Conservation (phyloP, 1,140 invertebrate genomes). For the Zaprionus ornatus region DNA sequence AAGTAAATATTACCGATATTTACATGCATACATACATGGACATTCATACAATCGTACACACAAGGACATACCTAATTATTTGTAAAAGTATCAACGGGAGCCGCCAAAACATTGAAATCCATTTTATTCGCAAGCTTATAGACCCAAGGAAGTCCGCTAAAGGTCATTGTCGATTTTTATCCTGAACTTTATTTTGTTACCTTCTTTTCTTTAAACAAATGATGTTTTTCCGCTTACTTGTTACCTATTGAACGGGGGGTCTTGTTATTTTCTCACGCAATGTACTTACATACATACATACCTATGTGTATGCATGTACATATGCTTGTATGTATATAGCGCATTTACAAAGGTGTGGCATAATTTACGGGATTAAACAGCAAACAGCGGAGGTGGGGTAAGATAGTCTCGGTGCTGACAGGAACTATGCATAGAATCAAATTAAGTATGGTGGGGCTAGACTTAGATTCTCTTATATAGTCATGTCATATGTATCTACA, state of each 20-base stretch:
- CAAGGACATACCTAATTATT: neutral
- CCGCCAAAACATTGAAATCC: neutral
- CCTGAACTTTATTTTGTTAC: neutral
- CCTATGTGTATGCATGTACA: neutral
- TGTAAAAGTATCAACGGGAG: neutral
- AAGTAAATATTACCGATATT: neutral
- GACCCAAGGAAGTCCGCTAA: neutral
- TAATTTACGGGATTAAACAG: neutral
- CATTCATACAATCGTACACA: neutral
- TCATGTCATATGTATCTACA: no score
- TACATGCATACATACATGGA: neutral
- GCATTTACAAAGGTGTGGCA: constrained; percentile 2
- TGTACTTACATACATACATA: neutral
- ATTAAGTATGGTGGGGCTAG: no score
- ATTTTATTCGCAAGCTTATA: neutral
- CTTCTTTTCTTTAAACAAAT: neutral
- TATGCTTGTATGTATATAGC: neutral
- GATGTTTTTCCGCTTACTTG: neutral
- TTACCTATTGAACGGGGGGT: neutral
- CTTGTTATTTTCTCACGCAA: neutral
- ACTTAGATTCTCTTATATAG: no score
- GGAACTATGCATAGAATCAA: no score
- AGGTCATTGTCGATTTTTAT: constrained; percentile 1
- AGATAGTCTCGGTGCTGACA: neutral
- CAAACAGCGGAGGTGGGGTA: neutral